Base-by-base conservation (phyloP, 2,888 invertebrate genomes). In the Chymomyza procnemis region DNA sequence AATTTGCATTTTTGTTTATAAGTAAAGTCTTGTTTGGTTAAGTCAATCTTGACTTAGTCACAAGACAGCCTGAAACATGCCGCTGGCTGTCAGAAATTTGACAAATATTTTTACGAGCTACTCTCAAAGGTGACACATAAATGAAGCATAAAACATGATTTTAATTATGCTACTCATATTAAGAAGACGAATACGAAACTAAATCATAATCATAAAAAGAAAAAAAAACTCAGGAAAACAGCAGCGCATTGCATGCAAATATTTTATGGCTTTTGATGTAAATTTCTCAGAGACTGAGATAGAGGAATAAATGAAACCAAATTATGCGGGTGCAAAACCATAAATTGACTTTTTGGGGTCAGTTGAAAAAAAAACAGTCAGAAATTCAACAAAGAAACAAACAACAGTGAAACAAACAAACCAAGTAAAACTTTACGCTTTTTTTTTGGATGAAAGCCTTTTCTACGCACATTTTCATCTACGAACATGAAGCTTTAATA, bases 301-400 rank as follows among this genome's bases (percentile, higher is more conserved):
- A 64, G 46, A 41, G 61, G 19, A 71, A 59, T 66, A 66, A 76
- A 74, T 47, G 52, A 82, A 79, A 75, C 69, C 55, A 79, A 79
- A 75, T 82, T 82, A 82, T 85, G 82, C 74, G 75, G 72, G 74
- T 55, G 60, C 64, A 72, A 77, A 74, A 68, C 75, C 85, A 79
- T 79, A 85, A 82, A 82, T 79, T 85, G 71, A 79, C 75, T 85
- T 81, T 73, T 68, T 62, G 64, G 54, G 52, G 56, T 6, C 4
- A 18, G 19, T 66, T 60, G 66, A 67, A 71, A 73, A 64, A 64
- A 62, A 67, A 19, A 19, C 57, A 73, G 64, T 56, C 67, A 66
- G 50, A 66, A 73, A 62, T 4, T 55, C 59, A 67, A 63, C 69
- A 73, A 61, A 64, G 66, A 67, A 18, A 9, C 57, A 73, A 70